Evolutionary conservation across 2,797 vertebrate genomes (phyloP), one percentile per base, ranked within the genome.

Genomic region (Peromyscus eremicus): DNA sequence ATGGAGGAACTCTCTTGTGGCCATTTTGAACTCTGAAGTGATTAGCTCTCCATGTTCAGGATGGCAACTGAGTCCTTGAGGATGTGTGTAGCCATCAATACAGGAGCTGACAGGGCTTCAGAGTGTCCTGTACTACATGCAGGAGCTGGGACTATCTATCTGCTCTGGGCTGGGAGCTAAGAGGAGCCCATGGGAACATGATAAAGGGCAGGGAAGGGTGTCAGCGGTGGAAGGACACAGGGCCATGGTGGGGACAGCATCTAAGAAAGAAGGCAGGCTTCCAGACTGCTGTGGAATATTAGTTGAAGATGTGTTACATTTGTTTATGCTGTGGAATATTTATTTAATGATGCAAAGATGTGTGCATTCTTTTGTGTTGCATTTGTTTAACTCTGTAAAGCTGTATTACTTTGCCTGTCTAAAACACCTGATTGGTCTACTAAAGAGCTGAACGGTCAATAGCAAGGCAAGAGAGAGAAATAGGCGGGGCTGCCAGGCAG

Each of bases 131-230:
- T 1, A 4, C 16, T 0, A 0, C 34, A 37, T 40, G 21, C 1
- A 29, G 43, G 55, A 49, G 43, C 25, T 11, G 1, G 40, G 70
- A 29, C 68, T 19, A 9, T 19, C 68, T 19, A 8, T 23, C 13
- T 9, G 10, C 25, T 37, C 57, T 16, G 34, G 40, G 49, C 19
- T 57, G 2, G 17, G 40, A 55, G 37, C 43, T 55, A 12, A 2
- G 14, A 62, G 52, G 14, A 40, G 43, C 76, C 34, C 0, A 0
- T 2, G 4, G 43, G 34, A 55, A 37, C 2, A 5, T 0, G 3
- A 21, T 0, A 29, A 40, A 57, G 16, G 7, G 19, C 9, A 0
- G 0, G 27, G 43, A 25, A 21, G 55, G 12, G 16, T 16, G 17
- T 52, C 80, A 55, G 46, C 40, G 2, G 1, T 3, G 17, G n/a